Conservation (phyloP, 2,113 vertebrate species). For the Elgaria multicarinata region DNA sequence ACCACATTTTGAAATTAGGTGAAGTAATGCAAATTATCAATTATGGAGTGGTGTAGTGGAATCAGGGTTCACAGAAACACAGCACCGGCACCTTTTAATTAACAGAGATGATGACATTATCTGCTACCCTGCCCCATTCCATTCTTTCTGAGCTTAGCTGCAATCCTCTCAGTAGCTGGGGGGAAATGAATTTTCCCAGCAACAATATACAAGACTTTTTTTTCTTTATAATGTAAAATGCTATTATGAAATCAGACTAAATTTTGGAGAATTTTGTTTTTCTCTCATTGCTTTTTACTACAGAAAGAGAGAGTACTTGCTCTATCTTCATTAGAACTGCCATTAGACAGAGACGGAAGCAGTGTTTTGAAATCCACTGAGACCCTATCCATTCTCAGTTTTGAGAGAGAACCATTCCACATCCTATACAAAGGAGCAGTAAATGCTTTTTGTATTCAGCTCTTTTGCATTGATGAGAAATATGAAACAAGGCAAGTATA, state of each 20-base stretch:
- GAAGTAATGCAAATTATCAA: background rate
- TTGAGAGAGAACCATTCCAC: constrained; percentile 31
- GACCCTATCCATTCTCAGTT: background rate
- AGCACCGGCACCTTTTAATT: too few relatives aligned
- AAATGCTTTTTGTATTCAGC: constrained; percentile 82
- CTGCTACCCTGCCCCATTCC: too few relatives aligned
- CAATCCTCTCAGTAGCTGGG: too few relatives aligned
- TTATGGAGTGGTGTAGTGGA: background rate
- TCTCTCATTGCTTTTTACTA: constrained; percentile 37
- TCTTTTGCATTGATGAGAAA: constrained; percentile 85
- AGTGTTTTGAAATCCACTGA: constrained; percentile 22
- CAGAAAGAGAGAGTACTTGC: constrained; percentile 30
- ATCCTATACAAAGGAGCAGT: constrained; percentile 59
- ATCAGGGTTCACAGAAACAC: too few relatives aligned
- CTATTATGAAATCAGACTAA: background rate
- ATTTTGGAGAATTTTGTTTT: background rate
- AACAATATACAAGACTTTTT: background rate
- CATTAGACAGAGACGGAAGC: background rate
- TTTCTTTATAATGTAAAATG: background rate
- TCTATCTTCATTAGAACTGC: accelerated
- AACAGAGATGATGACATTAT: too few relatives aligned
- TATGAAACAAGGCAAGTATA: constrained; percentile 83
- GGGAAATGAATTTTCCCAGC: too few relatives aligned
- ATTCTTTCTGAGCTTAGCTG: too few relatives aligned
- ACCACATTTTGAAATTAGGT: background rate